Evolutionary conservation across 2,113 vertebrate species (phyloP).

Genomic region (Chroicocephalus ridibundus): DNA sequence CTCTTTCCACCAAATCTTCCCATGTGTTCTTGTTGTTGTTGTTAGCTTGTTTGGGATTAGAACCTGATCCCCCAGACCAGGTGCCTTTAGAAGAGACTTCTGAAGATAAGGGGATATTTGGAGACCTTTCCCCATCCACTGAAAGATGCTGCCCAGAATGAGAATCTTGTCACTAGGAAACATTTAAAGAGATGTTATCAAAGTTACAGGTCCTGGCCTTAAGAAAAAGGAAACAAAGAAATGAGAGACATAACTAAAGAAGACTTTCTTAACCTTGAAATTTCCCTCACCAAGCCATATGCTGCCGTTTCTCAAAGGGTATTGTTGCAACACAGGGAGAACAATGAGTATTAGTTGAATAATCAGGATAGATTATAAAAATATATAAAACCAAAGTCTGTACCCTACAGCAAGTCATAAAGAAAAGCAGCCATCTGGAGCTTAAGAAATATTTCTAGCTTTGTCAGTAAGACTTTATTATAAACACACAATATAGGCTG

Average conservation of each 20-base stretch:
- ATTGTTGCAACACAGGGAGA: neutral
- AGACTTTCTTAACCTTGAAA: conserved; percentile 11
- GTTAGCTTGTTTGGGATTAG: neutral
- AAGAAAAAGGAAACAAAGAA: neutral
- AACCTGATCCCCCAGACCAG: neutral
- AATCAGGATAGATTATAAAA: conserved; percentile 67
- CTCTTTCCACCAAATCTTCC: neutral
- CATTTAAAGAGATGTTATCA: neutral
- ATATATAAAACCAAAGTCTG: conserved; percentile 57
- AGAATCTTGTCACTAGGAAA: neutral
- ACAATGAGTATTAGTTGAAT: conserved; percentile 56
- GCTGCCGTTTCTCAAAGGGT: neutral
- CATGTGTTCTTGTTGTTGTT: neutral
- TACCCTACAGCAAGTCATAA: conserved; percentile 52
- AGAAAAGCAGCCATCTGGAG: conserved; percentile 49
- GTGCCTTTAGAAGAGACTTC: neutral
- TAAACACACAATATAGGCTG: conserved; percentile 4
- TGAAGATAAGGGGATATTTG: neutral
- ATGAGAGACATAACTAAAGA: neutral
- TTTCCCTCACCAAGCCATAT: conserved; percentile 9
- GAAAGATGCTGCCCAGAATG: neutral
- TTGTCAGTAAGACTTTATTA: conserved; percentile 15
- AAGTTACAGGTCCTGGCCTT: neutral
- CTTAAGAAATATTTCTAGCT: conserved; percentile 12
- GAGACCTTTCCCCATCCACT: neutral